Base-by-base conservation (phyloP, 2,888 invertebrate species). In the Ceraclea dissimilis region DNA sequence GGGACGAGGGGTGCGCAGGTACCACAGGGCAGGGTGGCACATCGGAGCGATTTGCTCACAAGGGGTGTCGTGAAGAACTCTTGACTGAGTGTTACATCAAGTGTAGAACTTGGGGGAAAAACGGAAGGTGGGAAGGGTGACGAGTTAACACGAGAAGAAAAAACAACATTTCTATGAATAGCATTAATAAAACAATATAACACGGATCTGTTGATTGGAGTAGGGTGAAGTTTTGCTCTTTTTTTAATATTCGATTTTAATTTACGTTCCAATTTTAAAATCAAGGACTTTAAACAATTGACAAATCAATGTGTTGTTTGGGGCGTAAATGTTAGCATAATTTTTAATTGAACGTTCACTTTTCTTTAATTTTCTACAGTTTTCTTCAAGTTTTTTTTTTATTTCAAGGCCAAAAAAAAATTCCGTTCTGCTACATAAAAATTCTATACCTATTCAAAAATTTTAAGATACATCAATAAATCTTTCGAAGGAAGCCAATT, bases 81-180 rank as follows among this genome's bases (percentile, higher is more conserved):
- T 20, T 52, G 43, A 44, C 54, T 26, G 39, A 54, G 21, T 39
- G 49, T 54, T 54, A 54, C 54, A 54, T 54, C 54, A 49, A 54
- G 54, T 54, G 48, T 18, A 44, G 46, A 19, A 51, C 31, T n/a
- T 19, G 39, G 43, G 39, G 43, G 20, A n/a, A 13, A 5, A 11
- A 19, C 34, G 18, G 51, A 33, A n/a, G 43, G 52, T 18, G 22
- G 44, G 44, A 44, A n/a, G 39, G 39, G 39, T 13, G 39, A 39
- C 39, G 39, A n/a, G 39, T 39, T 31, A 31, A 11, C 31, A 8
- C 39, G 13, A 13, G 39, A 39, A 39, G 39, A 39, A 39, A 39
- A 39, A 39, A 39, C 39, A 39, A 39, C 39, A 39, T 39, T 39
- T 39, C 39, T 39, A 39, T 39, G 39, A 39, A 13, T 39, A 39